Conservation (phyloP, 2,888 invertebrate genomes). For the Ephialtes manifestator region DNA sequence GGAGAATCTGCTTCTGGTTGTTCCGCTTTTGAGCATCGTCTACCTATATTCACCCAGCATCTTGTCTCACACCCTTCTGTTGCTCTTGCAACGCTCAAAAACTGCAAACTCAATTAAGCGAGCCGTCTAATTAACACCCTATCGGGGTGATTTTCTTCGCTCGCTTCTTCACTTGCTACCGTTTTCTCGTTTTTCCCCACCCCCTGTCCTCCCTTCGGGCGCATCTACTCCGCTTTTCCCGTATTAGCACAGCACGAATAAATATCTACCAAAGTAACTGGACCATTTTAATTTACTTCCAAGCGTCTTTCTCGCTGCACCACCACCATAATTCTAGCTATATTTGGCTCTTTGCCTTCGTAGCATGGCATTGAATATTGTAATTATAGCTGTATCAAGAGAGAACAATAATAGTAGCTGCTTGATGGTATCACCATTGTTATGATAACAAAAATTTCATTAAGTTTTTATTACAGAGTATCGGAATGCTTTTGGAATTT, state of each 20-base stretch:
- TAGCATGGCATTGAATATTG: not conserved
- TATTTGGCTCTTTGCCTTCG: not conserved
- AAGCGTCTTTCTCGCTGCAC: conserved; percentile 10
- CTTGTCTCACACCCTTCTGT: conserved; percentile 27
- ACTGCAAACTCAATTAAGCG: conserved; percentile 77
- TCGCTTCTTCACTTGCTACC: conserved; percentile 18
- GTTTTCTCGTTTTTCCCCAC: conserved; percentile 14
- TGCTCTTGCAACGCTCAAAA: conserved; percentile 65
- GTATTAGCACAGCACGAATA: conserved; percentile 74
- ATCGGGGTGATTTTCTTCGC: conserved; percentile 61
- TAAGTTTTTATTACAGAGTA: not conserved
- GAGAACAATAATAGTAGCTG: not conserved
- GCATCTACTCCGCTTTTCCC: conserved; percentile 13
- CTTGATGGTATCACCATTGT: not conserved
- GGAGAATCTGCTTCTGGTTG: conserved; percentile 62
- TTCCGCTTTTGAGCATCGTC: conserved; percentile 40
- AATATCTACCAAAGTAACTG: conserved; percentile 75
- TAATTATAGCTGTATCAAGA: not conserved
- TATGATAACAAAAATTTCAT: not conserved
- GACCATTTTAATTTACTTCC: conserved; percentile 73
- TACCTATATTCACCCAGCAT: conserved; percentile 43
- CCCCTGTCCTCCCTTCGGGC: not conserved
- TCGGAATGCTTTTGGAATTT: no score
- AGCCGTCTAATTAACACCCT: conserved; percentile 77
- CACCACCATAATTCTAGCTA: not conserved